Conservation (phyloP, 2,113 vertebrate genomes). For the Bos indicus region DNA sequence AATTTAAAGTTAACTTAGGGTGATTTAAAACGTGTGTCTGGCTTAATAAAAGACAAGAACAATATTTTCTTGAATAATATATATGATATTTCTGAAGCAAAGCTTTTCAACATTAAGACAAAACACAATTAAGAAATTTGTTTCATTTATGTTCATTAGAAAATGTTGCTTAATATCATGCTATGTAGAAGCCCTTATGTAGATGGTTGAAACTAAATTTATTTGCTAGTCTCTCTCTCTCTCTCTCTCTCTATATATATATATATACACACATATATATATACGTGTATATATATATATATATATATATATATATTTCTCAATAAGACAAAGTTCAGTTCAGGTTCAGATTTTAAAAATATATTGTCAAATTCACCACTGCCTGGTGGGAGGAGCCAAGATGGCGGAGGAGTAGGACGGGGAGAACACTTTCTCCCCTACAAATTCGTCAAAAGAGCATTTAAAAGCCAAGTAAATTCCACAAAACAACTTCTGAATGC, state of each 20-base stretch:
- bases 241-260: too few species aligned
- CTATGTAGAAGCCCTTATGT: not conserved
- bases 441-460: too few species aligned
- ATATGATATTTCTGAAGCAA: not conserved
- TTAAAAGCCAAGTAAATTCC: too few species aligned
- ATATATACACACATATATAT: too few species aligned
- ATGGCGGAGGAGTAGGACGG: too few species aligned
- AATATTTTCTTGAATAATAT: not conserved
- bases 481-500: too few species aligned
- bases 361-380: not conserved
- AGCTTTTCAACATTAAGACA: not conserved
- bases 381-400: not conserved
- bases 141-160: not conserved
- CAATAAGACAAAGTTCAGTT: not conserved
- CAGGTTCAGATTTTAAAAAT: not conserved
- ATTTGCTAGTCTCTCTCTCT: not conserved
- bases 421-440: too few species aligned
- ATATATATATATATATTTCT: not conserved
- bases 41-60: not conserved
- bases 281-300: too few species aligned
- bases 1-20: not conserved
- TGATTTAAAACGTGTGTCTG: not conserved
- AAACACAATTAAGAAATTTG: not conserved
- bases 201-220: not conserved
- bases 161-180: not conserved